Evolutionary conservation across 2,113 vertebrate genomes (phyloP), one percentile per base, ranked within the genome.

Genomic region (Heterochromis multidens): DNA sequence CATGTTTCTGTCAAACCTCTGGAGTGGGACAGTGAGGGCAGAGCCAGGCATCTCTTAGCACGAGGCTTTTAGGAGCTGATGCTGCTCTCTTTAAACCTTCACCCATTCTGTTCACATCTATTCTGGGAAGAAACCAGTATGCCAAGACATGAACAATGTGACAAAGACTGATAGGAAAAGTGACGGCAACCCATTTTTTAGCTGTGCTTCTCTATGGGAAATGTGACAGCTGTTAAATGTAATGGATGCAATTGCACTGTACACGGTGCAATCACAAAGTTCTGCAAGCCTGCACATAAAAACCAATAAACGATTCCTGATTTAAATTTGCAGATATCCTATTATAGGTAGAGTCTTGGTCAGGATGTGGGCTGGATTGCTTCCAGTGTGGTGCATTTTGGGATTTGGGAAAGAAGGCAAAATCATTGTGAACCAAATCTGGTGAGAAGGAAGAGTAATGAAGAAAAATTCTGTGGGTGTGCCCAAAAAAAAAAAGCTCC

Each of bases 1-100:
- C 84, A 80, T 81, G 79, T 85, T 76, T 85, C 57, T 90, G 84
- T 87, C 84, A 82, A 86, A 82, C 76, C 88, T 91, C 70, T 67
- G 74, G 72, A 89, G 84, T 77, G 87, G 67, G 78, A 74, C 78
- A 13, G n/a, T 2, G 79, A 62, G 31, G 58, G 79, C 70, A 59
- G 31, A 70, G 61, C 72, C 35, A 62, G 40, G 58, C 58, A 7
- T 43, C 33, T 86, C 80, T 67, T 61, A 52, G 70, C 12, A 27
- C 43, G 2, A 67, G 67, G 82, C 14, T 57, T 82, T 85, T 70
- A 59, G 49, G 65, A 60, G 80, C 82, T 57, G 72, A 2, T 40
- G 62, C 79, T 16, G 60, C 77, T 57, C 65, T 29, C 29, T 88
- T 82, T 79, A 33, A 92, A 83, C 62, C 52, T 43, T 63, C 65